Percentiles rank a stretch among this genome's conserved stretches.
These are phyloP conservation scores for Peromyscus attwateri DNA, from an alignment of 2,797 vertebrate genomes.

Conservation along the genomic window DNA sequence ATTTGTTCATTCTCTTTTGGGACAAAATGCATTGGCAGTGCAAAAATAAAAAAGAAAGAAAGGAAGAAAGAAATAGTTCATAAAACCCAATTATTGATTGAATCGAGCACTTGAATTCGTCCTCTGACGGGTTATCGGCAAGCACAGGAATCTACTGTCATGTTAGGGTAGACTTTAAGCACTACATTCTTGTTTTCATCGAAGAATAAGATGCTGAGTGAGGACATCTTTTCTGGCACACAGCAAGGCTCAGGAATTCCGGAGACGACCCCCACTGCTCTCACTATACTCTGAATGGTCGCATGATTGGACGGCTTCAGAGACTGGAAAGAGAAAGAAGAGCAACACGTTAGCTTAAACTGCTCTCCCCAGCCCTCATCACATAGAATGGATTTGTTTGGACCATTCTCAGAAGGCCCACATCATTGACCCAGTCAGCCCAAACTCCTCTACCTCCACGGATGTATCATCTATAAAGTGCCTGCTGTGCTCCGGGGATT, in stretches of 20 bases:
- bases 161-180: conserved; percentile 98
- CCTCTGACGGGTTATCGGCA: conserved; percentile 92
- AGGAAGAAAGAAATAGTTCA: not conserved
- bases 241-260: conserved; percentile 98
- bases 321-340: conserved; percentile 87
- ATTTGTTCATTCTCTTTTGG: conserved; percentile 58
- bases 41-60: conserved; percentile 81
- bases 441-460: not conserved
- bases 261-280: conserved; percentile 95
- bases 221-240: conserved; percentile 97
- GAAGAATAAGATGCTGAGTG: conserved; percentile 97
- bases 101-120: conserved; percentile 53
- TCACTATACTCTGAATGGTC: conserved; percentile 98
- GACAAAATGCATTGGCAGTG: conserved; percentile 87
- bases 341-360: conserved; percentile 7
- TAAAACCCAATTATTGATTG: conserved; percentile 56
- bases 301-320: conserved; percentile 98
- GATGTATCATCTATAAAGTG: not conserved
- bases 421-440: not conserved
- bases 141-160: conserved; percentile 97
- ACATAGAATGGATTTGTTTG: not conserved
- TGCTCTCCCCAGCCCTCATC: not conserved
- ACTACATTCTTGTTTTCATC: conserved; percentile 98
- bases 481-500: not conserved
- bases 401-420: not conserved